Percentiles rank a stretch among this genome's conserved stretches.
These are phyloP conservation scores for Athripsodes cinereus DNA, from an alignment of 2,888 invertebrate species.

Conservation along the genomic window DNA sequence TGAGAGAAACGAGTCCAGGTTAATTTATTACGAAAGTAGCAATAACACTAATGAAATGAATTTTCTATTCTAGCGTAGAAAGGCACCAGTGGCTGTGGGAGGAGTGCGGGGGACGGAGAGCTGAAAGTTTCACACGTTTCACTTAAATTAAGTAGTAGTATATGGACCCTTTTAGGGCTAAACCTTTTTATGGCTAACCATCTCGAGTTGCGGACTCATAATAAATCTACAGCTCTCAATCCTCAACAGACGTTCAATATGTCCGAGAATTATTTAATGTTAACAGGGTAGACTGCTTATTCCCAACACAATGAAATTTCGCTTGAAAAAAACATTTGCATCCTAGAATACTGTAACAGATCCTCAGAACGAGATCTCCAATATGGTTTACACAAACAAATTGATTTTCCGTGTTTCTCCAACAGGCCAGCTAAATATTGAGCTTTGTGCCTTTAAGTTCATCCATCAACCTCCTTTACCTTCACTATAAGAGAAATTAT, in stretches of 20 bases:
- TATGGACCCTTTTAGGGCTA: conserved; percentile 15
- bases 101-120: neutral
- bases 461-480: no score
- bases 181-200: conserved; percentile 17
- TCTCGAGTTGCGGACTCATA: conserved; percentile 4
- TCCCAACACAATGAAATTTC: no score
- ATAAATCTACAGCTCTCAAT: conserved; percentile 21
- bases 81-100: neutral
- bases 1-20: conserved; percentile 3
- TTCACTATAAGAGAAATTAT: no score
- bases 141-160: conserved; percentile 17
- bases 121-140: conserved; percentile 8
- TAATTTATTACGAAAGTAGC: neutral
- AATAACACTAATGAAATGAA: conserved; percentile 12
- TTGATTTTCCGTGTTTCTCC: no score
- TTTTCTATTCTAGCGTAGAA: neutral
- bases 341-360: no score
- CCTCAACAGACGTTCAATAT: conserved; percentile 20
- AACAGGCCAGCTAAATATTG: no score
- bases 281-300: no score
- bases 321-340: no score
- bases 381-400: no score
- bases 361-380: no score
- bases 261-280: conserved; percentile 4
- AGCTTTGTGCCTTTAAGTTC: no score